phyloP scores from a whole-genome alignment of 2,797 vertebrate species.

The Pelodytes ibericus region DNA sequence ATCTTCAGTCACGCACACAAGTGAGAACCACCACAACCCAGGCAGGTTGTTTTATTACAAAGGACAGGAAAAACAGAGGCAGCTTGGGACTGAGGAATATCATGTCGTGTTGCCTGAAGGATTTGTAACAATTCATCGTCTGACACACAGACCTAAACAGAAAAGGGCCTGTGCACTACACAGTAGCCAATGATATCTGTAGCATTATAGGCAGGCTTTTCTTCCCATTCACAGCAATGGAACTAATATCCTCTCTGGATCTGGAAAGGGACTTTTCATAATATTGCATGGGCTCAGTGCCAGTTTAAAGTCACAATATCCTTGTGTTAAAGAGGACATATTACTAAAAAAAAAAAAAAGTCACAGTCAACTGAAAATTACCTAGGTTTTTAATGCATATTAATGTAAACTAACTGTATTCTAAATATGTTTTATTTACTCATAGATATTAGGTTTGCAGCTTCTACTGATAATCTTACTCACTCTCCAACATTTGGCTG shows the following conservation, averaged over 20 bases:
- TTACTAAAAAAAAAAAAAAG: no score
- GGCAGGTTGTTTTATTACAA: neutral
- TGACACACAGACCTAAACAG: neutral
- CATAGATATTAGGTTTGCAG: no score
- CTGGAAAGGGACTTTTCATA: neutral
- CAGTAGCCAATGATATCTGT: neutral
- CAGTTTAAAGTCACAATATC: no score
- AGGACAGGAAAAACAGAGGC: neutral
- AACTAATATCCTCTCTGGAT: neutral
- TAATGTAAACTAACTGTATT: no score
- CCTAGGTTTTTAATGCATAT: no score
- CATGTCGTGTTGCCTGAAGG: neutral
- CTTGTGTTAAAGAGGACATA: neutral
- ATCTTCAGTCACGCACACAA: neutral
- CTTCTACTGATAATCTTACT: no score
- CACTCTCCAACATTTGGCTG: no score
- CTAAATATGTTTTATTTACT: no score
- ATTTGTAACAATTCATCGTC: slow-evolving; percentile 3
- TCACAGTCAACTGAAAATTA: no score
- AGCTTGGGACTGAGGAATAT: neutral
- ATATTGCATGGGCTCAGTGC: neutral
- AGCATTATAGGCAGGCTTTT: neutral
- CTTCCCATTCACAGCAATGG: neutral
- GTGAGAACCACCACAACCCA: neutral
- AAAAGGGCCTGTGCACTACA: neutral